Evolutionary conservation across 2,113 vertebrate genomes (phyloP).

Genomic region (Tupaia tana): DNA sequence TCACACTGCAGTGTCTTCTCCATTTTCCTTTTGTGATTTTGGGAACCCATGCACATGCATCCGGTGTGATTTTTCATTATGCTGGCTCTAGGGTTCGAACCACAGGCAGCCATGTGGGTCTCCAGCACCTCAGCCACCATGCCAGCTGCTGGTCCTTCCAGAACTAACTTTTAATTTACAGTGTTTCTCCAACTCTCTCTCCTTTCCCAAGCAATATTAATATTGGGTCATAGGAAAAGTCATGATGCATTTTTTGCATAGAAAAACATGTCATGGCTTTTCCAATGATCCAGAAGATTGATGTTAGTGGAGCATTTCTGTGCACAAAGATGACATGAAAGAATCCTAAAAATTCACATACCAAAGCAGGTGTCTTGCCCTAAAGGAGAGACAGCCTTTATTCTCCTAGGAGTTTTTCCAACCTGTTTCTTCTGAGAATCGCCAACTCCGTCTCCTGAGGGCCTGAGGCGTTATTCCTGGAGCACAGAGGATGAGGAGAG

Average conservation of each 20-base stretch:
- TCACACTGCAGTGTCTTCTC: too few species aligned
- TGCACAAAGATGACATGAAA: conserved; percentile 35
- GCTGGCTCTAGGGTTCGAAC: too few species aligned
- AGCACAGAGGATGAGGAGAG: not conserved
- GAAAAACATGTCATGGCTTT: too few species aligned
- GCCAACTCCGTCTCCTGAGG: not conserved
- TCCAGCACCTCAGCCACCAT: too few species aligned
- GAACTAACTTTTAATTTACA: conserved; percentile 48
- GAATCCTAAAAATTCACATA: not conserved
- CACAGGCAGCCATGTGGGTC: too few species aligned
- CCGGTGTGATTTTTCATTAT: too few species aligned
- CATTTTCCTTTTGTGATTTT: too few species aligned
- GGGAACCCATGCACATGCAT: too few species aligned
- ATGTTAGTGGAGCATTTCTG: conserved; percentile 6
- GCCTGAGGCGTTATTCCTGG: not conserved
- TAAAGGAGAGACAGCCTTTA: not conserved
- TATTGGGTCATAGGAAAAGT: not conserved
- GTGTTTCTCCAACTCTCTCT: not conserved
- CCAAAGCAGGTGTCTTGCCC: not conserved
- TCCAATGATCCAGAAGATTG: too few species aligned
- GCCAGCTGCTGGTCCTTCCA: not conserved
- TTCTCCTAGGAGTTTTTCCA: conserved; percentile 30
- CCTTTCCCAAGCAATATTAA: not conserved
- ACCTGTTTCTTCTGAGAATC: not conserved
- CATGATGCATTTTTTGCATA: too few species aligned